Base-by-base conservation (phyloP, 1,140 invertebrate species). In the Vollenhovia emeryi region DNA sequence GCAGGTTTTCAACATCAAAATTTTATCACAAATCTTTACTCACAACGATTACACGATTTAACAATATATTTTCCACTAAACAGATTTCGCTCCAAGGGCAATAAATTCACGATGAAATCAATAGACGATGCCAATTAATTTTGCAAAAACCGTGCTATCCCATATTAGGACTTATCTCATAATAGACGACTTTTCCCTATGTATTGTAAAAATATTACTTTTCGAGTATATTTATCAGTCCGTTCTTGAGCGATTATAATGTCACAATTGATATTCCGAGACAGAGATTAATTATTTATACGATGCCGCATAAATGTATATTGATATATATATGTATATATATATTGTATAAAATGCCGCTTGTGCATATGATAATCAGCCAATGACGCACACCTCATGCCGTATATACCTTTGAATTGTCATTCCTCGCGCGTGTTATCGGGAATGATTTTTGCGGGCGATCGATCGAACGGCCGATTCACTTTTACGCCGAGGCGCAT, bases 391-490 rank as follows among this genome's bases (percentile, higher is more conserved):
- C 13, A 43, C 11, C n/a, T 27, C 33, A n/a, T 43, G 45, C 50
- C 40, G n/a, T n/a, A n/a, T n/a, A n/a, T n/a, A n/a, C 9, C n/a
- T 33, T 27, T 59, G 13, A 79, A 79, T 79, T 30, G n/a, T 78
- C 43, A 78, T 48, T 40, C 57, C 24, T 18, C 21, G 30, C 13
- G 4, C 24, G 18, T 68, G 43, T 66, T 64, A 50, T 78, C 75
- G 18, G 30, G 60, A 36, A 66, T 79, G 24, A 48, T 68, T 68
- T 21, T 11, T 66, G 75, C 60, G 43, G 40, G 13, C 43, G 40
- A 78, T 78, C n/a, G 40, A 78, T 78, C 57, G 43, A 33, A 50
- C 57, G 3, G 40, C 33, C 27, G 57, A 78, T 48, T 78, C 43
- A 48, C 11, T 78, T 48, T 43, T 30, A 62, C 48, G 64, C n/a